These are phyloP conservation scores for Ellobius talpinus DNA, from an alignment of 2,113 vertebrate genomes.

Conservation along the genomic window DNA sequence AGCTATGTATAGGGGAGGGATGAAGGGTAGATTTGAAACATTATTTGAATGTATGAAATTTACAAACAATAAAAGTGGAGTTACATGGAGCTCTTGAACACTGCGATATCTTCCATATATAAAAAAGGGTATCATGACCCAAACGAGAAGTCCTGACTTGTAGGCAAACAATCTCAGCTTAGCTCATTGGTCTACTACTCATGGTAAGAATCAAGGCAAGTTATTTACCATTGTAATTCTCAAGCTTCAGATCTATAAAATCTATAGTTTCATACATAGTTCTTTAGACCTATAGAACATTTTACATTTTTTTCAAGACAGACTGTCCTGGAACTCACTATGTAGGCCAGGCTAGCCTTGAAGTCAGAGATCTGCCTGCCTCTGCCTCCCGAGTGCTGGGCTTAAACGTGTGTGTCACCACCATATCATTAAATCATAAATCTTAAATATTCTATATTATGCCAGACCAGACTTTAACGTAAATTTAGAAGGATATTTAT, in stretches of 20 bases:
- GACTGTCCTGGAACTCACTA: background rate
- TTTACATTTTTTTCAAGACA: background rate
- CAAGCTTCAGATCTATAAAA: background rate
- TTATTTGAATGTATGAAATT: background rate
- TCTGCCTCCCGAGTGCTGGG: background rate
- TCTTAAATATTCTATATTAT: slow-evolving; percentile 2
- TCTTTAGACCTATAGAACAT: background rate
- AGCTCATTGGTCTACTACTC: background rate
- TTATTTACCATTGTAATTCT: background rate
- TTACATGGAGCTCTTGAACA: background rate
- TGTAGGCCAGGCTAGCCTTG: background rate
- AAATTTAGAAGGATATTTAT: background rate
- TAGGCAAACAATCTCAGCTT: background rate
- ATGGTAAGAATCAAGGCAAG: background rate
- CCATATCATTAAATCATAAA: background rate
- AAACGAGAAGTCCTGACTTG: background rate
- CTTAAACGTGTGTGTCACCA: background rate
- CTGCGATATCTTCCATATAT: background rate
- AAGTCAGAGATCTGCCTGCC: background rate
- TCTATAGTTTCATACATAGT: no score
- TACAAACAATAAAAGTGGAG: background rate
- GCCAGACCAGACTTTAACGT: background rate
- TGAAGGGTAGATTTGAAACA: background rate
- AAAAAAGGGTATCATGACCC: background rate
- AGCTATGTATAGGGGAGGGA: background rate